Percentiles rank a stretch among this genome's conserved stretches.
These are phyloP conservation scores for Aphaenogaster floridana DNA, from an alignment of 1,140 invertebrate genomes.

Conservation along the genomic window DNA sequence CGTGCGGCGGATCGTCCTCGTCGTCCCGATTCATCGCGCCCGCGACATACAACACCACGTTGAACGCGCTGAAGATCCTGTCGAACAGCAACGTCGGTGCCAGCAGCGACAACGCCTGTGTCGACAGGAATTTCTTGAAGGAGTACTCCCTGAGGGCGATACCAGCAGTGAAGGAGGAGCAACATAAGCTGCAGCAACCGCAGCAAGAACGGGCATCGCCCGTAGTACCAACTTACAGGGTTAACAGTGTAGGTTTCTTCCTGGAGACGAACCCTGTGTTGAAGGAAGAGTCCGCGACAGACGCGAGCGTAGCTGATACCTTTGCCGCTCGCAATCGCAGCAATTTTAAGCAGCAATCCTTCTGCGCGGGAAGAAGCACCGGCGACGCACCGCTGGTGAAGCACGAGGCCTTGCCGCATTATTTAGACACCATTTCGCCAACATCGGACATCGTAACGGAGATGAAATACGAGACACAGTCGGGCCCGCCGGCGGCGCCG, in stretches of 20 bases:
- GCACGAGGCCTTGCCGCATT: conserved; percentile 47
- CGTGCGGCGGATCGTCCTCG: conserved; percentile 47
- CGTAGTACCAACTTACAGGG: conserved; percentile 63
- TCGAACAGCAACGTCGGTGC: neutral
- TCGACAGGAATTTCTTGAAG: neutral
- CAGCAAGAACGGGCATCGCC: conserved; percentile 10
- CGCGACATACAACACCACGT: conserved; percentile 62
- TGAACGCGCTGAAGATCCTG: conserved; percentile 64
- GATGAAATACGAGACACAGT: conserved; percentile 86
- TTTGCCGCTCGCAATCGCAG: neutral
- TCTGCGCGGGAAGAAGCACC: conserved; percentile 43
- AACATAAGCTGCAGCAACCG: conserved; percentile 1
- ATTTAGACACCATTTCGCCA: conserved; percentile 64
- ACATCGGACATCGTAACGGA: conserved; percentile 77
- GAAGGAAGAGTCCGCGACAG: conserved; percentile 68
- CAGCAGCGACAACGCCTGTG: neutral
- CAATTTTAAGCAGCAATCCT: conserved; percentile 13
- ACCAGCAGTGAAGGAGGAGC: neutral
- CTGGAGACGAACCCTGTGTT: neutral
- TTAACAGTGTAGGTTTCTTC: conserved; percentile 68
- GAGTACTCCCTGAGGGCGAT: neutral
- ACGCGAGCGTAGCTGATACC: neutral
- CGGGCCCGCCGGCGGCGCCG: conserved; percentile 79
- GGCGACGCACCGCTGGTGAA: conserved; percentile 56
- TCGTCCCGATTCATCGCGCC: conserved; percentile 56